Evolutionary conservation across 92 coral and sea anemone species (phyloP), one percentile per base, ranked within the genome.

Genomic region (Zoanthus gigantus): DNA sequence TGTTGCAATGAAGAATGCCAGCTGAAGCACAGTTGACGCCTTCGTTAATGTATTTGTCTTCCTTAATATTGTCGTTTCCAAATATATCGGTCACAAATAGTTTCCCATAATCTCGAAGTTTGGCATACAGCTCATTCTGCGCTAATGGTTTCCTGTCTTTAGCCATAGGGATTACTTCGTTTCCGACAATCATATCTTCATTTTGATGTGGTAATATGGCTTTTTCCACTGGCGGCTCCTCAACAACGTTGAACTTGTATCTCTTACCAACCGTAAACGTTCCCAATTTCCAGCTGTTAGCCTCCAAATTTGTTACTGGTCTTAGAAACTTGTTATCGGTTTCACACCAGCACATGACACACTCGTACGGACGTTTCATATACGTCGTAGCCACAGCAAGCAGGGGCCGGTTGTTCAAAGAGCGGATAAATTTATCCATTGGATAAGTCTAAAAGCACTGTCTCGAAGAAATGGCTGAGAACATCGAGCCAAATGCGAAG

Each of bases 261-360:
- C 17, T 44, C 3, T 72, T 37, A 1, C 77, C 77, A 72, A 72
- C 77, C 5, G 7, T 31, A 15, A 72, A 72, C 17, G 18, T 72
- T 72, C 54, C 77, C 11, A 14, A 0, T 8, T 37, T 2, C 77
- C 77, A 72, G 9, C 77, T 72, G 54, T 72, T 72, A 34, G 54
- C 13, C 3, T 3, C 3, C 5, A 37, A 37, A n/a, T 44, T 72
- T 2, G 77, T 72, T 54, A 72, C 77, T 42, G 77, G 77, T 72
- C 77, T 72, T 2, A 72, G 4, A 5, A 72, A 46, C 53, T 23
- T 42, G 9, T 72, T 13, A 30, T 42, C 28, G 0, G 5, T 46
- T 72, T 72, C 53, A 72, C 77, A 34, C 77, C 77, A 72, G 18
- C 50, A 14, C 54, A 72, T 29, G 28, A 72, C 29, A 72, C 77